Base-by-base conservation (phyloP, 2,797 vertebrate species). In the Acanthiza pusilla region DNA sequence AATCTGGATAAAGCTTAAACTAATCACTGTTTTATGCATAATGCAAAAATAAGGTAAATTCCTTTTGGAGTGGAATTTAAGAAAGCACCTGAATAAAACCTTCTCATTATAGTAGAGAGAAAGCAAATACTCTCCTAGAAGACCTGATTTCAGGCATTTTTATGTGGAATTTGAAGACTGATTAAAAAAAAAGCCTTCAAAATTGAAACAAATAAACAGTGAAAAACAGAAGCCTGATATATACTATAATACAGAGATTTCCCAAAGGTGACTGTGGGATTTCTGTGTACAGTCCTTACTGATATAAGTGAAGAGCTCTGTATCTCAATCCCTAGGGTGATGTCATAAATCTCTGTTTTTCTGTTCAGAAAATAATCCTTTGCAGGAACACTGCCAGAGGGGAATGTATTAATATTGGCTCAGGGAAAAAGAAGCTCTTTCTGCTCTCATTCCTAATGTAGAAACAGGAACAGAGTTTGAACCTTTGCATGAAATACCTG, bases 1-100 rank as follows among this genome's bases (percentile, higher is more conserved):
- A 93, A 95, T 94, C 94, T 94, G 93, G 94, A 88, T 94, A 82
- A 94, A 91, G 93, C 88, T 94, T 94, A 91, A 89, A 91, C 57
- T 92, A 93, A 93, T 92, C 93, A 72, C 74, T 83, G 50, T 67
- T 89, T 47, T 11, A 27, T 77, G 45, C 38, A 47, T 92, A 91
- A 87, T 79, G 65, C 92, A 97, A 94, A 94, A 96, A 87, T 82
- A 72, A 91, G 74, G 92, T 79, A 67, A 87, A 85, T 85, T 87
- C 22, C 0, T 91, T 89, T 83, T 82, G 75, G 77, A 80, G 38
- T 50, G 34, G 63, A 92, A 74, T 89, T 94, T 63, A 47, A 54
- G 80, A 79, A 86, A 93, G 57, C 53, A 95, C 77, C 78, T 92
- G 73, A 88, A 63, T 76, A 60, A 93, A 90, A 55, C 23, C n/a